Conservation (phyloP, 2,797 vertebrate species). For the Lepus oiostolus region DNA sequence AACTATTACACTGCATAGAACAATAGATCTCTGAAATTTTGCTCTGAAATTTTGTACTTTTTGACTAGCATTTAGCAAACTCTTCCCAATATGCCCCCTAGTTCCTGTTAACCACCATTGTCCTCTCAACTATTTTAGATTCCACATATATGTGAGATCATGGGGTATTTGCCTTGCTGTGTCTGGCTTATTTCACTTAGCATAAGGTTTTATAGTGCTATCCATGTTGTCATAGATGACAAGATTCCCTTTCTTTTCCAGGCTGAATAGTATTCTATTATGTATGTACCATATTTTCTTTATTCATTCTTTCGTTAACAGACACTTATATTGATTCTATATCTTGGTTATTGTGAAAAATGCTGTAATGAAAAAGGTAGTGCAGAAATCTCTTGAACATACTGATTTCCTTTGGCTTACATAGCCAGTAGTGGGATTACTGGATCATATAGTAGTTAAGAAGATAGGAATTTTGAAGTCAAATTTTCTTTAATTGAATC, state of each 20-base stretch:
- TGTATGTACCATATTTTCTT: not conserved
- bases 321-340: not conserved
- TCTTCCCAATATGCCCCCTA: no score
- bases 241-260: not conserved
- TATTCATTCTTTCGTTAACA: not conserved
- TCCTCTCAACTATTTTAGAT: not conserved
- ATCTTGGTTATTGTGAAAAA: not conserved
- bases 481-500: slow-evolving; percentile 46
- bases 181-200: not conserved
- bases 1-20: no score
- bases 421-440: not conserved
- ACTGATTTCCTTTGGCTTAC: not conserved
- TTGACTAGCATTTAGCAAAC: not conserved
- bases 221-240: no score
- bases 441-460: not conserved
- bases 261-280: not conserved
- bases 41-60: not conserved
- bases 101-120: not conserved
- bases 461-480: slow-evolving; percentile 35
- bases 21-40: not conserved
- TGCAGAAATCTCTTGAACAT: not conserved
- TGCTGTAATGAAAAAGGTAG: not conserved
- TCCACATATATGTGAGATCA: not conserved
- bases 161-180: not conserved
- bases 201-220: not conserved